Evolutionary conservation across 2,113 vertebrate genomes (phyloP), one percentile per base, ranked within the genome.

Genomic region (Nesospiza acunhae): DNA sequence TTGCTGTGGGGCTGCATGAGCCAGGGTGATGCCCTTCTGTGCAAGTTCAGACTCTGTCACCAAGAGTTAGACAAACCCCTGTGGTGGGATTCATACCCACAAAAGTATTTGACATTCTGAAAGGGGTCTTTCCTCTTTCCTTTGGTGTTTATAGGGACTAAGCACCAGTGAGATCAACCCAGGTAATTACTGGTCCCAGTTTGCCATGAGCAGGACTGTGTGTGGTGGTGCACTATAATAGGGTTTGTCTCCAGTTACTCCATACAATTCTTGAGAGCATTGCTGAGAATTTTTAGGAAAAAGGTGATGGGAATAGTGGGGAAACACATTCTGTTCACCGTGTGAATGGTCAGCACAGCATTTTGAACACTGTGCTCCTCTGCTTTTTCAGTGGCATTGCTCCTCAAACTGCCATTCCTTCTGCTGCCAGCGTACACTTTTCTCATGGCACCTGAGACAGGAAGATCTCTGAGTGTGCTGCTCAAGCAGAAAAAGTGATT

Each of bases 301-400:
- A 37, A 35, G 13, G 14, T 60, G 35, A 11, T 0, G 1, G 30
- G 46, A 62, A 5, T 30, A 24, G 22, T 35, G 39, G 46, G 41
- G 46, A n/a, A 39, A 18, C 20, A 26, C 0, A 1, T 35, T 49
- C 42, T 5, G 4, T 26, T 83, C 42, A 8, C 8, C 3, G 4
- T 0, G 0, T 3, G 10, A 6, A 20, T 2, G 24, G 27, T n/a
- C 70, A 69, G 58, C 39, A 15, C 7, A 0, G 46, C 31, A 19
- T 46, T 84, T 1, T 8, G 63, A 64, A 12, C 4, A 2, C 17
- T 13, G 18, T 20, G 0, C 28, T 60, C 35, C 12, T 6, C 26
- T 87, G 50, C 60, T 15, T 70, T 62, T 56, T 9, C 72, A 67
- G 66, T 22, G 73, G 3, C 19, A 3, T 67, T 52, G 1, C 19